A percentile compares a stretch with the other conserved stretches of the same genome.
These are phyloP conservation scores for Chromobotia macracanthus DNA, from an alignment of 2,797 vertebrate genomes.

Conservation along the genomic window DNA sequence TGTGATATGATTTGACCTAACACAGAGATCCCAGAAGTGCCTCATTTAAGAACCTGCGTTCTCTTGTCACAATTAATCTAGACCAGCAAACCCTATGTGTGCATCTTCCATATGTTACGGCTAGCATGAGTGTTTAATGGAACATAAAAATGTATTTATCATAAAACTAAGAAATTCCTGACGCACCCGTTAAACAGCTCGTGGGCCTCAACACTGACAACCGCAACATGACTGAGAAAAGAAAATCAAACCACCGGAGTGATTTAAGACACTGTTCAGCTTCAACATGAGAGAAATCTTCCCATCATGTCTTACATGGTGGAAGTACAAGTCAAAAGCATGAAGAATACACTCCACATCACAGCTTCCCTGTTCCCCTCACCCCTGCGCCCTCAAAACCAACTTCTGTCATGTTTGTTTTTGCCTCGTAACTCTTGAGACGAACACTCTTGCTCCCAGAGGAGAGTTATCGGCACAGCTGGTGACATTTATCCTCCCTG, in stretches of 20 bases:
- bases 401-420: slow-evolving; percentile 44
- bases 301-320: slow-evolving; percentile 76
- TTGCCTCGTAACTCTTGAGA: slow-evolving; percentile 27
- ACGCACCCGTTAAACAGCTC: slow-evolving; percentile 69
- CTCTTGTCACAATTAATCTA: slow-evolving; percentile 58
- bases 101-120: slow-evolving; percentile 53
- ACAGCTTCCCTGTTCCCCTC: slow-evolving; percentile 3
- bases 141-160: slow-evolving; percentile 74
- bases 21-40: too few species aligned
- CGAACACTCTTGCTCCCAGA: slow-evolving; percentile 33
- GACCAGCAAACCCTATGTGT: slow-evolving; percentile 56
- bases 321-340: slow-evolving; percentile 62
- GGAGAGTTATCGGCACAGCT: slow-evolving; percentile 59
- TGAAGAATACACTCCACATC: neutral
- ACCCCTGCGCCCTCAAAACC: slow-evolving; percentile 3
- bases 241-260: slow-evolving; percentile 58
- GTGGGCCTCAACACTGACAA: slow-evolving; percentile 55
- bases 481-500: slow-evolving; percentile 44
- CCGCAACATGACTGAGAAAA: slow-evolving; percentile 37
- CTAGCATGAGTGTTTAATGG: slow-evolving; percentile 71
- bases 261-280: slow-evolving; percentile 71
- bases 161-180: slow-evolving; percentile 73
- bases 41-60: neutral
- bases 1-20: too few species aligned
- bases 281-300: slow-evolving; percentile 65